Evolutionary conservation across 1,140 invertebrate genomes (phyloP), one percentile per base, ranked within the genome.

Genomic region (Aphis craccivora): DNA sequence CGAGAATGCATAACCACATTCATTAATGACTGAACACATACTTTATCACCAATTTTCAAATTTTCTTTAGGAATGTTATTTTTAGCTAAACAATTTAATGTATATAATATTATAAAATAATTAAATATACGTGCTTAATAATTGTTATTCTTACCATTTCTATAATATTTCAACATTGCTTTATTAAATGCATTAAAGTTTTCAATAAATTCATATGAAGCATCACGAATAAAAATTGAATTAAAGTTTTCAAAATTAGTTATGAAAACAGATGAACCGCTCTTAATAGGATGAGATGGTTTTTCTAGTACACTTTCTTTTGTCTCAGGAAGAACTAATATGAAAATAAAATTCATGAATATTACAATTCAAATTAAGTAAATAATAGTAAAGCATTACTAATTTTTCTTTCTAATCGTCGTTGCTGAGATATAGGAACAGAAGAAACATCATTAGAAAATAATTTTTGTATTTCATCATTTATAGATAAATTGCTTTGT

Each of bases 231-330:
- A 93, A 40, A 93, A 84, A 93, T 93, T 43, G 43, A 93, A 86
- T 93, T 51, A 20, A 93, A 93, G 37, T 53, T 93, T 40, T 93
- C 76, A 93, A 93, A 93, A 86, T 93, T 14, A 9, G 91, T 93
- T 84, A 93, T 84, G 22, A 40, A 83, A 40, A 93, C 91, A 53
- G 14, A 20, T 22, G 91, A 86, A 37, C 91, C 91, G 43, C n/a
- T 93, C 18, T 83, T 51, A 55, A 93, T 53, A 43, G 91, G 91
- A 86, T 93, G 91, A 40, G 23, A 51, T 40, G 51, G 25, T 55
- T 93, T 93, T 8, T 51, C 43, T 2, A 48, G 22, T 67, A 20
- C 18, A 22, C 30, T 67, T 90, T 60, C 37, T 43, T 81, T 91
- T 51, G 23, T 83, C 35, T 91, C 43, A 2, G 76, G 60, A 2